Evolutionary conservation across 2,888 invertebrate species (phyloP), one percentile per base, ranked within the genome.

Genomic region (Amorpha juglandis): DNA sequence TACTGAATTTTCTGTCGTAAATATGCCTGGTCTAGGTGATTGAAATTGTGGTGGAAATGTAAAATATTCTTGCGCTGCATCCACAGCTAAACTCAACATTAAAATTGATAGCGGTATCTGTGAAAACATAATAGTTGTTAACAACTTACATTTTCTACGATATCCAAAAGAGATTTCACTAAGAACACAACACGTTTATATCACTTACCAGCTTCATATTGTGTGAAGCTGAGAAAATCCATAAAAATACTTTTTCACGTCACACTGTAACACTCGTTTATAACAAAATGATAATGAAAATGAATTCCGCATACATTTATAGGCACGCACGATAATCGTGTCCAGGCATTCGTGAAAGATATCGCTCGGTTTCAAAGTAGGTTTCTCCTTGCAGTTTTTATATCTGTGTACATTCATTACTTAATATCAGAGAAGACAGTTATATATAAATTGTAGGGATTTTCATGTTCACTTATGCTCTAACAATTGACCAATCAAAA

Each of bases 301-400:
- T 89, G 91, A 92, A 93, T 92, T 90, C 92, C 92, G 90, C 89
- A 90, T 92, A 90, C 83, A 92, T 92, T 92, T 93, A 93, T 93
- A 93, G 78, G 84, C 92, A 92, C 89, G 92, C 91, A 76, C 89
- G 79, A 73, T 79, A 68, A 68, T 76, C 74, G 86, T 88, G 86
- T 80, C 82, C 90, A 92, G 84, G 91, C 91, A 92, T 89, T 91
- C 90, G 92, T 92, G 92, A 91, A 89, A 88, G 87, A 91, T 86
- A 87, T 89, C 84, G 83, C 80, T 81, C 73, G 67, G 78, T 72
- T 73, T 74, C 72, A 75, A 81, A 81, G 81, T 79, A 81, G 81
- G 86, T 92, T 92, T 92, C 92, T 91, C 91, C 78, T 77, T 70
- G 68, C 68, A 70, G 71, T 72, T 70, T 68, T 73, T 70, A 73